Evolutionary conservation across 1,140 invertebrate genomes (phyloP).

Genomic region (Drosophila willistoni): DNA sequence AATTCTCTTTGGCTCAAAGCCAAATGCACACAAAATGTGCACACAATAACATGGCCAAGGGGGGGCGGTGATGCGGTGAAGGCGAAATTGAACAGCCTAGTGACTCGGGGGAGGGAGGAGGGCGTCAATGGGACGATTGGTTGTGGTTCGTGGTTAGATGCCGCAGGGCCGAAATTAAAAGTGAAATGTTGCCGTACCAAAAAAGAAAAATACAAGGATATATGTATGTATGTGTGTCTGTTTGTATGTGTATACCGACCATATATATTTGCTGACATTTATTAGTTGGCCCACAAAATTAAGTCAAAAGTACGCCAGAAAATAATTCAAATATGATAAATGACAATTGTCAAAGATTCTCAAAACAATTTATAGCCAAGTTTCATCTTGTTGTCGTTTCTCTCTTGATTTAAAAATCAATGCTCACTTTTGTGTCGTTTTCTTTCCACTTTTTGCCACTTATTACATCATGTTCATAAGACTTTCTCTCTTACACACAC

Average conservation of each 20-base stretch:
- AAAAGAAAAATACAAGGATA: background rate
- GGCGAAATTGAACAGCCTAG: background rate
- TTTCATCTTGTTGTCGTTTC: conserved; percentile 24
- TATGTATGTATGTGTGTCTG: background rate
- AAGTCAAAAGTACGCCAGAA: conserved; percentile 36
- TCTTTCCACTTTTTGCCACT: conserved; percentile 49
- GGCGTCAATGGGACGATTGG: background rate
- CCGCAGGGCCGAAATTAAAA: conserved; percentile 44
- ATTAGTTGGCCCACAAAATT: conserved; percentile 64
- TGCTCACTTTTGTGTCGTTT: conserved; percentile 72
- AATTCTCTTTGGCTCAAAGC: conserved; percentile 62
- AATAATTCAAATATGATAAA: conserved; percentile 22
- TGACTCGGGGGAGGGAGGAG: no score
- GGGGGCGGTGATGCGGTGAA: background rate
- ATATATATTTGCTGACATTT: conserved; percentile 53
- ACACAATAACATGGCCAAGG: conserved; percentile 13
- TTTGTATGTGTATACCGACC: background rate
- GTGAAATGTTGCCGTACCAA: conserved; percentile 58
- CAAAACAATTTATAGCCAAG: conserved; percentile 40
- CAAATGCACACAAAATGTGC: conserved; percentile 57
- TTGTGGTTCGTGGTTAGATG: background rate
- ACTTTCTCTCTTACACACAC: conserved; percentile 22
- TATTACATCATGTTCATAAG: conserved; percentile 65
- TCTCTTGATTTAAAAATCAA: conserved; percentile 54
- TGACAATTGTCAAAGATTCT: conserved; percentile 29